Evolutionary conservation across 2,797 vertebrate genomes (phyloP).

Genomic region (Micropoecilia bifurca): DNA sequence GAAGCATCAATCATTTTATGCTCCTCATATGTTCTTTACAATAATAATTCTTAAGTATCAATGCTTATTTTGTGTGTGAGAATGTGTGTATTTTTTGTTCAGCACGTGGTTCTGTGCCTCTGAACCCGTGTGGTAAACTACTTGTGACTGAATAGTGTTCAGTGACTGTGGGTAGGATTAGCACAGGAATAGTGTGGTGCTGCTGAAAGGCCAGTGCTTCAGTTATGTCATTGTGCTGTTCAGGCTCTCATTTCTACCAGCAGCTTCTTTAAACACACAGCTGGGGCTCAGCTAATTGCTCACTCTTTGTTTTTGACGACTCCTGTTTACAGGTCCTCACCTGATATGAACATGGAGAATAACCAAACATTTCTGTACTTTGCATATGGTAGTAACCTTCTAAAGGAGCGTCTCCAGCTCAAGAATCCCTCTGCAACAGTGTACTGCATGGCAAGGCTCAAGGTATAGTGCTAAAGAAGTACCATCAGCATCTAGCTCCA

Average conservation of each 20-base stretch:
- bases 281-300: constrained; percentile 20
- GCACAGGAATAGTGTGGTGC: constrained; percentile 66
- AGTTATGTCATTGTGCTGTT: constrained; percentile 39
- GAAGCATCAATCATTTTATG: neutral
- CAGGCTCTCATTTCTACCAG: constrained; percentile 21
- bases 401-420: constrained; percentile 79
- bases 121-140: constrained; percentile 25
- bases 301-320: constrained; percentile 4
- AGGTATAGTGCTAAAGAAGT: constrained; percentile 54
- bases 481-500: neutral
- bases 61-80: neutral
- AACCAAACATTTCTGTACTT: constrained; percentile 79
- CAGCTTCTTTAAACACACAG: constrained; percentile 23
- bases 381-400: constrained; percentile 81
- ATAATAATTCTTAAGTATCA: neutral
- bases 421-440: constrained; percentile 78
- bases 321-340: neutral
- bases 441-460: constrained; percentile 73
- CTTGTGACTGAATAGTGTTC: constrained; percentile 51
- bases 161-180: constrained; percentile 56
- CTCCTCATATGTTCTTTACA: neutral
- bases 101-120: neutral
- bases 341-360: constrained; percentile 50
- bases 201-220: constrained; percentile 52
- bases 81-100: neutral